These are phyloP conservation scores for Galaxias olidus DNA, from an alignment of 2,797 vertebrate species.

Conservation along the genomic window DNA sequence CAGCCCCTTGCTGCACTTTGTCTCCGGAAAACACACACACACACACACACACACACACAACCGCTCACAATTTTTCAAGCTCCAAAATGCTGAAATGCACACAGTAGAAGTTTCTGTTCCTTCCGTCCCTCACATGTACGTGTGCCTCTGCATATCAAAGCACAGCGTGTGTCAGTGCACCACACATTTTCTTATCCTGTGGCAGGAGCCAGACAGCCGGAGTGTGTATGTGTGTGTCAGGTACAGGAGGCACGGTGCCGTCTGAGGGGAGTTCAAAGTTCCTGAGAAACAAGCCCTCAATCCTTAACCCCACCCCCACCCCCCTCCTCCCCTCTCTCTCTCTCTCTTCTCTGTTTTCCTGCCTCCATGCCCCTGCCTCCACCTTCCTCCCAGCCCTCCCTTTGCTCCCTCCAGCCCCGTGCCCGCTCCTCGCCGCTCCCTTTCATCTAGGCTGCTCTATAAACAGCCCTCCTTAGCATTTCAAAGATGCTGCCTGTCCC, in stretches of 20 bases:
- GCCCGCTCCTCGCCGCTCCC: constrained; percentile 36
- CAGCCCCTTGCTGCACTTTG: not conserved
- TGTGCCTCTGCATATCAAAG: not conserved
- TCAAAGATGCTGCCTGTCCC: constrained; percentile 64
- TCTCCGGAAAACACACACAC: constrained; percentile 20
- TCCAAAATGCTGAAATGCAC: not conserved
- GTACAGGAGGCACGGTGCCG: not conserved
- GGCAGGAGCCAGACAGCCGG: not conserved
- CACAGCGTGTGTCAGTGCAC: not conserved
- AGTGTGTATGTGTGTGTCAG: constrained; percentile 16
- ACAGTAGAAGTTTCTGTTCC: too few species aligned
- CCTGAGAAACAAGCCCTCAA: constrained; percentile 1
- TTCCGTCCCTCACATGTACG: not conserved
- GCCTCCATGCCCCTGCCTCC: constrained; percentile 6
- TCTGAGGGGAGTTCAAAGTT: constrained; percentile 4
- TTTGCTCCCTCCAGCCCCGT: constrained; percentile 17
- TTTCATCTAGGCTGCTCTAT: constrained; percentile 60
- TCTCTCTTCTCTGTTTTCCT: not conserved
- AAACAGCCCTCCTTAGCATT: constrained; percentile 72
- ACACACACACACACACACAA: constrained; percentile 26
- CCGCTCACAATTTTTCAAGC: constrained; percentile 21
- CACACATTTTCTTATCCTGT: not conserved
- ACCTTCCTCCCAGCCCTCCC: constrained; percentile 15
- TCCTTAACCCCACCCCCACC: not conserved
- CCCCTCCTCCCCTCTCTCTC: not conserved